Evolutionary conservation across 2,113 vertebrate genomes (phyloP).

Genomic region (Serinus canaria): DNA sequence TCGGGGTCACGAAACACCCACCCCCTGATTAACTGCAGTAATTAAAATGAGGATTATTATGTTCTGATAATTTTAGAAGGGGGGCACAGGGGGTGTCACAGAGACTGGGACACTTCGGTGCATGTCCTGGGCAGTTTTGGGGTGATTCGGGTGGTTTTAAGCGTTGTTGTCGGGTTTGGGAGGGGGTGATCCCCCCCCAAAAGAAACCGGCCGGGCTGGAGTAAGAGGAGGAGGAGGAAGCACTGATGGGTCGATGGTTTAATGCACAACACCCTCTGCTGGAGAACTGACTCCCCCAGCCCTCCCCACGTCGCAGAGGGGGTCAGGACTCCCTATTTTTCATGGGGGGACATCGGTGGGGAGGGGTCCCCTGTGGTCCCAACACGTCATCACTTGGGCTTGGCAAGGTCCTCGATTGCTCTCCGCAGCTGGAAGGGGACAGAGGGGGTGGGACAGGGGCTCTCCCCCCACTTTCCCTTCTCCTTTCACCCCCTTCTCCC

Average conservation of each 20-base stretch:
- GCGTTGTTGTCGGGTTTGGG: fast-evolving
- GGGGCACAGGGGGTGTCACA: fast-evolving
- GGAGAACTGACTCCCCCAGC: fast-evolving
- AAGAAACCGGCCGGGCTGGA: background rate
- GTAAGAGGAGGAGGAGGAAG: background rate
- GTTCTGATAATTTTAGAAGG: fast-evolving
- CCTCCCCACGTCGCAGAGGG: background rate
- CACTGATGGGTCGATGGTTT: background rate
- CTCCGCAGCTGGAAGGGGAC: constrained; percentile 9
- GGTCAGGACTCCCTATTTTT: background rate
- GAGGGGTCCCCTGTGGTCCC: background rate
- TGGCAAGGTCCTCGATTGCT: background rate
- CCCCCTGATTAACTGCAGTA: background rate
- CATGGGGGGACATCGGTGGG: background rate
- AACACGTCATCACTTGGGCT: background rate
- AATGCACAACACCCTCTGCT: background rate
- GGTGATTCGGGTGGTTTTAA: background rate
- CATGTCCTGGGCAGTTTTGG: background rate
- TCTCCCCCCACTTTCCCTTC: background rate
- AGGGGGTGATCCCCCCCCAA: background rate
- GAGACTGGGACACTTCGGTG: background rate
- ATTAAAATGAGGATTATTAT: background rate
- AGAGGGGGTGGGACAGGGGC: background rate
- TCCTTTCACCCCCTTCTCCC: background rate
- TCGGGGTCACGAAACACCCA: background rate